Percentiles rank a stretch among this genome's conserved stretches.
Evolutionary conservation across 1,140 invertebrate species (phyloP).

Genomic region (Maconellicoccus hirsutus): DNA sequence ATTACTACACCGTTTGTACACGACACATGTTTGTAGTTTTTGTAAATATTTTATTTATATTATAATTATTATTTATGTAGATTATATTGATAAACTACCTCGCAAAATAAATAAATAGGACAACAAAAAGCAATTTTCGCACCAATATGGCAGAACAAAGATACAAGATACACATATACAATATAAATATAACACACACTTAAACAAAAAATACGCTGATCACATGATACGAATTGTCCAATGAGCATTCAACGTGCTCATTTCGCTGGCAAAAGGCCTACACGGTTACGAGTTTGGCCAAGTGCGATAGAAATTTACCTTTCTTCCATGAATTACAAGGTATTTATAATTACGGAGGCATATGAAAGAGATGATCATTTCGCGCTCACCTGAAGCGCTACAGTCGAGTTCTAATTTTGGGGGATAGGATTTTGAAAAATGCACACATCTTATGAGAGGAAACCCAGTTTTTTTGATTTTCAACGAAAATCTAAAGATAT

Average conservation of each 20-base stretch:
- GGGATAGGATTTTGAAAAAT: too few species aligned
- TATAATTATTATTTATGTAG: conserved; percentile 1
- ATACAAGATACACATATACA: conserved; percentile 12
- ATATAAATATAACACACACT: conserved; percentile 1
- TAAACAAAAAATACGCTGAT: conserved; percentile 2
- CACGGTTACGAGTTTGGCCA: too few species aligned
- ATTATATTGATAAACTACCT: background rate
- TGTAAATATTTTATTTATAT: background rate
- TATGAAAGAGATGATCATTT: too few species aligned
- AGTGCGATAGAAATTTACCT: too few species aligned
- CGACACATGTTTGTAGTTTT: background rate
- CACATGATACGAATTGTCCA: conserved; percentile 2
- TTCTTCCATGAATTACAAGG: too few species aligned
- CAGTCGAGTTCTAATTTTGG: too few species aligned
- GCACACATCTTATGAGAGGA: too few species aligned
- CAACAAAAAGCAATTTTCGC: conserved; percentile 14
- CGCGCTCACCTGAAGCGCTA: too few species aligned
- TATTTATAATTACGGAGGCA: too few species aligned
- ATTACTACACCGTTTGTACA: background rate
- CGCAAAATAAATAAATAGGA: conserved; percentile 20
- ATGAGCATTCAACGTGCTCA: background rate
- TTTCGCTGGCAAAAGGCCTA: background rate
- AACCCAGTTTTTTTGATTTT: too few species aligned
- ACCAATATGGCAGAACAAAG: conserved; percentile 21
- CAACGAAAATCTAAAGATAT: too few species aligned